phyloP scores from a whole-genome alignment of 2,888 invertebrate species.

The Archips crataeganus region DNA sequence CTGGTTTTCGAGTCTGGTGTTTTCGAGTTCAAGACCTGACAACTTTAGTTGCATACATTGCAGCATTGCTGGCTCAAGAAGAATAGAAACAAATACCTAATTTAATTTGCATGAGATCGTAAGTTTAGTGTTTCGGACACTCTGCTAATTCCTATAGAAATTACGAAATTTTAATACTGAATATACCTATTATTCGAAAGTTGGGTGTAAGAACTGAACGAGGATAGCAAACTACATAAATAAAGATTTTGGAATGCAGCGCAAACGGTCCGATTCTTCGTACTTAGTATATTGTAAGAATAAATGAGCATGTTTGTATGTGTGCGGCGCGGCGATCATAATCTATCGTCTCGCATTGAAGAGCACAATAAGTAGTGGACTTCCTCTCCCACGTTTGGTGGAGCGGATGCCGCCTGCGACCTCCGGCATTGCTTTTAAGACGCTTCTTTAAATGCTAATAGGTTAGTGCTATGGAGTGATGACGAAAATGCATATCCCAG shows the following conservation, averaged over 20 bases:
- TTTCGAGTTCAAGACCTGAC: too few relatives aligned
- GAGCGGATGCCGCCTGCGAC: constrained; percentile 74
- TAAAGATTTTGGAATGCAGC: constrained; percentile 24
- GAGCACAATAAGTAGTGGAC: constrained; percentile 83
- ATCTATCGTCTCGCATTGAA: constrained; percentile 81
- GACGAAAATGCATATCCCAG: too few relatives aligned
- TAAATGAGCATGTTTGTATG: constrained; percentile 14
- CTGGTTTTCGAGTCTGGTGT: too few relatives aligned
- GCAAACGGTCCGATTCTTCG: not conserved
- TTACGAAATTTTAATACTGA: not conserved
- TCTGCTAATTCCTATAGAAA: not conserved
- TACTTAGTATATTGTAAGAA: constrained; percentile 8
- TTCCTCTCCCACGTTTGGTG: constrained; percentile 83
- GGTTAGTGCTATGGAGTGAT: not conserved
- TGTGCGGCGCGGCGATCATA: constrained; percentile 55
- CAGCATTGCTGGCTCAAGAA: not conserved
- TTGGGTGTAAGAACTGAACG: not conserved
- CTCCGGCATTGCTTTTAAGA: constrained; percentile 50
- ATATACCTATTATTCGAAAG: not conserved
- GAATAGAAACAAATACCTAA: too few relatives aligned
- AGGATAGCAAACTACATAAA: constrained; percentile 2
- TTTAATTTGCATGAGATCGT: too few relatives aligned
- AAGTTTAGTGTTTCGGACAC: too few relatives aligned
- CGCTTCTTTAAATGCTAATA: constrained; percentile 31
- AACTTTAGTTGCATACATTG: not conserved